phyloP scores from a whole-genome alignment of 64 coral and sea anemone genomes.

The Trachythela sp. region DNA sequence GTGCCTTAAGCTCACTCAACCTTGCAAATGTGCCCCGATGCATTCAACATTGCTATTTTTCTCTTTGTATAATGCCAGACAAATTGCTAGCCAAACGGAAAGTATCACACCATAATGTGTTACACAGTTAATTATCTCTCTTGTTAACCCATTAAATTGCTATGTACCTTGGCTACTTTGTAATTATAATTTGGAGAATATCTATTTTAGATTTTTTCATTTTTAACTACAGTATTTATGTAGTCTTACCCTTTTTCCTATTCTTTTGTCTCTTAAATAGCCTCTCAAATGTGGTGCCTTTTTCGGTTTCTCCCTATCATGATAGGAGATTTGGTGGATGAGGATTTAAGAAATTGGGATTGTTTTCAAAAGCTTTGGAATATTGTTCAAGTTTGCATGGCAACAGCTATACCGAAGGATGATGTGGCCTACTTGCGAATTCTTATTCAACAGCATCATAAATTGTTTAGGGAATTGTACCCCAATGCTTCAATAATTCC shows the following conservation, averaged over 20 bases:
- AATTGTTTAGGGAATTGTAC: slow-evolving; percentile 37
- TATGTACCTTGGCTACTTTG: too few species aligned
- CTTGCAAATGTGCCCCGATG: too few species aligned
- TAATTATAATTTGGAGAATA: too few species aligned
- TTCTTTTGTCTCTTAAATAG: slow-evolving; percentile 29
- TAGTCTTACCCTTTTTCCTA: not conserved
- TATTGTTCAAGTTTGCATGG: slow-evolving; percentile 35
- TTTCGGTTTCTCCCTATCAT: slow-evolving; percentile 55
- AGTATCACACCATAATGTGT: too few species aligned
- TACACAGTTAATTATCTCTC: too few species aligned
- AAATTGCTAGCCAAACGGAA: too few species aligned
- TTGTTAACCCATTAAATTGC: too few species aligned
- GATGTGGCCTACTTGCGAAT: slow-evolving; percentile 33
- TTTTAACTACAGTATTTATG: not conserved
- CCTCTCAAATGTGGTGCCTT: slow-evolving; percentile 55
- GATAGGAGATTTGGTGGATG: slow-evolving; percentile 40
- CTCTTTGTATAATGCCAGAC: too few species aligned
- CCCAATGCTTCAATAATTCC: slow-evolving; percentile 43
- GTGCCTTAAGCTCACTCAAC: too few species aligned
- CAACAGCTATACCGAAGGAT: slow-evolving; percentile 39
- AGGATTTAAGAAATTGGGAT: slow-evolving; percentile 32
- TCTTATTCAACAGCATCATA: slow-evolving; percentile 40
- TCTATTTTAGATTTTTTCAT: not conserved
- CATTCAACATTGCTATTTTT: too few species aligned
- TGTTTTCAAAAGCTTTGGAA: slow-evolving; percentile 56